Evolutionary conservation across 2,113 vertebrate genomes (phyloP).

Genomic region (Ranitomeya imitator): DNA sequence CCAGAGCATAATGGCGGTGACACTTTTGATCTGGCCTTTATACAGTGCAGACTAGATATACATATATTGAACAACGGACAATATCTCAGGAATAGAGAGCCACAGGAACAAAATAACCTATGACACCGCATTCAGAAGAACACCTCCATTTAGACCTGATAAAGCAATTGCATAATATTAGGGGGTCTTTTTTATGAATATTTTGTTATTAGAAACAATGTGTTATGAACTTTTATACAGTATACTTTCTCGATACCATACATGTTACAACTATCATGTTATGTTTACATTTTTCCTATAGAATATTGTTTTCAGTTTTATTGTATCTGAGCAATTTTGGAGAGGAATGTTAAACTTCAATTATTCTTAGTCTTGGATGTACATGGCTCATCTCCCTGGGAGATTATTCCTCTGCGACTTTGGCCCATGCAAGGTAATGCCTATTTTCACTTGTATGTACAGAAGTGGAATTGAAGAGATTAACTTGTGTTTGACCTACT

Average conservation of each 20-base stretch:
- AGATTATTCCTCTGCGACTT: slow-evolving; percentile 68
- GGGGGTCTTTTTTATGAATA: no score
- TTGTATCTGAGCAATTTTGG: background rate
- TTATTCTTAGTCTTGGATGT: slow-evolving; percentile 62
- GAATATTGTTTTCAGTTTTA: slow-evolving; percentile 3
- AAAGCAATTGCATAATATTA: no score
- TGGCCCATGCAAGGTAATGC: slow-evolving; percentile 67
- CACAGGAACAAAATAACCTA: no score
- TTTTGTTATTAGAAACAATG: background rate
- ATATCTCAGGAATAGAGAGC: no score
- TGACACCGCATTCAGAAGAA: no score
- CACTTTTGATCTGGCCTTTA: no score
- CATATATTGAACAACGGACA: no score
- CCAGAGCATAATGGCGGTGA: no score
- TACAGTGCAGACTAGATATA: no score
- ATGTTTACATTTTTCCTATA: background rate
- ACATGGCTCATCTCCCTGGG: slow-evolving; percentile 69
- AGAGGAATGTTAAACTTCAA: slow-evolving; percentile 62
- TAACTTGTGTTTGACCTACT: slow-evolving; percentile 85
- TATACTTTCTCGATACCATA: background rate
- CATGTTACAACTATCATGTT: background rate
- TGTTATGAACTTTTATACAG: background rate
- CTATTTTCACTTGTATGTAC: slow-evolving; percentile 72
- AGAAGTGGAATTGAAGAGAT: slow-evolving; percentile 82
- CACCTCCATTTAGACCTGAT: no score